Percentiles rank a stretch among this genome's conserved stretches.
These are phyloP conservation scores for Megalops atlanticus DNA, from an alignment of 2,113 vertebrate species.

Conservation along the genomic window DNA sequence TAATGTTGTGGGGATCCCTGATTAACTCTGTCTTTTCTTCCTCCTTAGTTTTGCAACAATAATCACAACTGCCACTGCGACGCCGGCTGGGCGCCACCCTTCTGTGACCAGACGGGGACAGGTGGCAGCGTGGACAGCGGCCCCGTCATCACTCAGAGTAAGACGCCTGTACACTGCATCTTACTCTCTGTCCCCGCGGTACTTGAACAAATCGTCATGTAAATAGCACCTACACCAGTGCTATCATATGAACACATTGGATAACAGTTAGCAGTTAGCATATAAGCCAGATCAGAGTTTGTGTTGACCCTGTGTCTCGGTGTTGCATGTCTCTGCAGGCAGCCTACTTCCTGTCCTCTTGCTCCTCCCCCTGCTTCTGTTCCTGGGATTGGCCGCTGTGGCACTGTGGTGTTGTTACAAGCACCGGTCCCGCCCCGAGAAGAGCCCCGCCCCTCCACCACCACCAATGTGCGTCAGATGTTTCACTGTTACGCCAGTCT, in stretches of 20 bases:
- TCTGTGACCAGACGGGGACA: conserved; percentile 75
- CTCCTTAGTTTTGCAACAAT: conserved; percentile 89
- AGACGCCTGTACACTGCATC: conserved; percentile 31
- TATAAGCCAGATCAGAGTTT: background rate
- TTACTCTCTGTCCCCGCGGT: background rate
- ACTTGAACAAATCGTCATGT: too few relatives aligned
- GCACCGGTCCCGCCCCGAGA: conserved; percentile 53
- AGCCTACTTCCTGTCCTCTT: conserved; percentile 50
- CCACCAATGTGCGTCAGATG: conserved; percentile 38
- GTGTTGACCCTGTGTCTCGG: background rate
- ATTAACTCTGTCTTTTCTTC: background rate
- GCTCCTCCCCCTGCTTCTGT: conserved; percentile 52
- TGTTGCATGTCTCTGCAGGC: conserved; percentile 41
- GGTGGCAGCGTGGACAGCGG: conserved; percentile 95
- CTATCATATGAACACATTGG: background rate
- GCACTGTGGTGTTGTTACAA: conserved; percentile 60
- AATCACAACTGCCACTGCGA: conserved; percentile 93
- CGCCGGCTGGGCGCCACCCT: conserved; percentile 85
- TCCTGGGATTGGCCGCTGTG: conserved; percentile 49
- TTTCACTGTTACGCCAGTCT: background rate
- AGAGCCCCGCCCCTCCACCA: conserved; percentile 42
- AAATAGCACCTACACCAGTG: background rate
- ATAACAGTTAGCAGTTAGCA: background rate
- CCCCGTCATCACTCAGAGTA: conserved; percentile 67
- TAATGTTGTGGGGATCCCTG: background rate